phyloP scores from a whole-genome alignment of 2,797 vertebrate genomes.

The Cheirogaleus major region DNA sequence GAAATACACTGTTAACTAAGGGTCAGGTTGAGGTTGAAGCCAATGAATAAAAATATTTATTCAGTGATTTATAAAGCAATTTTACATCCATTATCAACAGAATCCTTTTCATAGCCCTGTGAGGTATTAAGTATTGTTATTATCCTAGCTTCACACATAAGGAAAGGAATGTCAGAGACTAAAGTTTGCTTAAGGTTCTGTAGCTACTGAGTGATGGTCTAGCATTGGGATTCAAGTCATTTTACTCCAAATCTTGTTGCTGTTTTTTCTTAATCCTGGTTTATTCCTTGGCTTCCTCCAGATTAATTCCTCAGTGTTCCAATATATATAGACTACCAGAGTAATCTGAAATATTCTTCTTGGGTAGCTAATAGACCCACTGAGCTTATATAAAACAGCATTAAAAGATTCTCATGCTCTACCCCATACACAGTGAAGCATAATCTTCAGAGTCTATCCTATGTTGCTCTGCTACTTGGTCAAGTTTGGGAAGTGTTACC shows the following conservation, averaged over 20 bases:
- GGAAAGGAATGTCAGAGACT: neutral
- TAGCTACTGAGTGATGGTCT: neutral
- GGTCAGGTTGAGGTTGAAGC: neutral
- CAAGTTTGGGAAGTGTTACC: slow-evolving; percentile 2
- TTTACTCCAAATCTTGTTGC: neutral
- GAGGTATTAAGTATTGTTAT: neutral
- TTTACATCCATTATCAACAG: slow-evolving; percentile 29
- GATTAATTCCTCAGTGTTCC: neutral
- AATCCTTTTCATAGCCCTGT: neutral
- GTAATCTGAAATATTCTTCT: neutral
- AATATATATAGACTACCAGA: neutral
- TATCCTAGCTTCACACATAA: slow-evolving; percentile 8
- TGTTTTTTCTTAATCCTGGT: neutral
- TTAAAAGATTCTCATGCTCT: neutral
- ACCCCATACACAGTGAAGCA: neutral
- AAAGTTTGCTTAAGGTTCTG: slow-evolving; percentile 8
- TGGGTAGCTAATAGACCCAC: neutral
- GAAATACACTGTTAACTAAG: neutral
- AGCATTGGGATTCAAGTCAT: neutral
- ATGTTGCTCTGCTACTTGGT: neutral
- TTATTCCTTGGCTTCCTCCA: neutral
- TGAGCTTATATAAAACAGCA: neutral
- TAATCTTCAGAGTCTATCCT: neutral
- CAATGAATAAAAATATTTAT: slow-evolving; percentile 31
- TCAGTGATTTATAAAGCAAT: neutral